Conservation (phyloP, 1,140 invertebrate species). For the Paraescarpia echinospica region DNA sequence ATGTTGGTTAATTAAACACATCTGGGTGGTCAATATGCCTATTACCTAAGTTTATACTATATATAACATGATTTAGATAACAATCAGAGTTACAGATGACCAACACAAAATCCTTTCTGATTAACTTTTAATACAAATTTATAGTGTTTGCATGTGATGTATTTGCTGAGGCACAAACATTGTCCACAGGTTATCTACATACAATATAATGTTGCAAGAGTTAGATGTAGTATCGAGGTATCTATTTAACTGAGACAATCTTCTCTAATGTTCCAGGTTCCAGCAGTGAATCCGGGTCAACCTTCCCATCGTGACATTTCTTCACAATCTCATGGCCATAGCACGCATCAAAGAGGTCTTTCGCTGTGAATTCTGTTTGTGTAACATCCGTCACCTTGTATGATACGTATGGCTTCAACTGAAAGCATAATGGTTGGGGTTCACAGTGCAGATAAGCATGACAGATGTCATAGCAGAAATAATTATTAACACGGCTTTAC, state of each 20-base stretch:
- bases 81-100: too few relatives aligned
- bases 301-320: constrained; percentile 73
- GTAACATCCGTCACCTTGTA: constrained; percentile 75
- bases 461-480: neutral
- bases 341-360: constrained; percentile 81
- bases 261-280: neutral
- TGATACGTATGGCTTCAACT: constrained; percentile 91
- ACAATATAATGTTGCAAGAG: neutral
- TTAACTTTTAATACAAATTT: neutral
- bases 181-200: neutral
- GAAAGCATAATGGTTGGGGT: constrained; percentile 37
- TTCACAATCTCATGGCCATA: constrained; percentile 79
- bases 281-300: constrained; percentile 13
- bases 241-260: neutral
- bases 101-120: too few relatives aligned
- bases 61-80: neutral
- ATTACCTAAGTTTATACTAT: too few relatives aligned
- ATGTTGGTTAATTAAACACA: too few relatives aligned
- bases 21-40: too few relatives aligned
- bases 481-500: neutral
- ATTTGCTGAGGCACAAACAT: neutral
- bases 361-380: constrained; percentile 78
- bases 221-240: neutral
- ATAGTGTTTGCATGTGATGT: neutral
- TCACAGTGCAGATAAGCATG: neutral